Base-by-base conservation (phyloP, 2,113 vertebrate genomes). In the Empidonax alnorum region DNA sequence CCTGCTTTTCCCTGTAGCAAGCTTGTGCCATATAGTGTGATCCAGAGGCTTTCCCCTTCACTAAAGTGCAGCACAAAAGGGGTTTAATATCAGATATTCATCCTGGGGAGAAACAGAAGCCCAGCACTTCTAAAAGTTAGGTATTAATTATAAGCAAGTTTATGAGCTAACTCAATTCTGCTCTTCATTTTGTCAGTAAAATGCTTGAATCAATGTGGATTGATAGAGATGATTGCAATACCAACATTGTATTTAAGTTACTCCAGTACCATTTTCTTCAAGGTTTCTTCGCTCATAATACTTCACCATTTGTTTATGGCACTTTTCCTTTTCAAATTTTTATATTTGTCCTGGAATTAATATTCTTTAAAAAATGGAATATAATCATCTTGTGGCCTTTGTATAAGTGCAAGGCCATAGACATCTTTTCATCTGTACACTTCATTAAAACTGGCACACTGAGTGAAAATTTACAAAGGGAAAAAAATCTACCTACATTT, bases 11-110 rank as follows among this genome's bases (percentile, higher is more conserved):
- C 23, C 25, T 67, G 4, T 30, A 61, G 58, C 41, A 83, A 76
- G 44, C 31, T 78, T 91, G 16, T 6, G 37, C 13, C 3, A 2
- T 27, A 6, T 44, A 46, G 20, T 41, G 37, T 58, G 31, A 67
- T 68, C 31, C 67, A 93, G n/a, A 49, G 49, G 21, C 30, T 80
- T 83, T 2, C 7, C 6, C 3, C 9, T 69, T 69, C 28, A 30
- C 0, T 0, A 27, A 8, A 76, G 35, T 6, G 2, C n/a, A 62
- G 28, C 25, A 56, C 58, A 66, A 81, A 85, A 41, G 2, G 28
- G 11, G 5, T 44, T 91, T 65, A 39, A 74, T 62, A 77, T 69
- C 23, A 58, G 31, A 73, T 85, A 67, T 56, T 49, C n/a, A 9
- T 56, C 44, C 47, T 56, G 31, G 35, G 35, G 39, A 84, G 42